phyloP scores from a whole-genome alignment of 2,888 invertebrate species.

The Drosophila sordidapex region DNA sequence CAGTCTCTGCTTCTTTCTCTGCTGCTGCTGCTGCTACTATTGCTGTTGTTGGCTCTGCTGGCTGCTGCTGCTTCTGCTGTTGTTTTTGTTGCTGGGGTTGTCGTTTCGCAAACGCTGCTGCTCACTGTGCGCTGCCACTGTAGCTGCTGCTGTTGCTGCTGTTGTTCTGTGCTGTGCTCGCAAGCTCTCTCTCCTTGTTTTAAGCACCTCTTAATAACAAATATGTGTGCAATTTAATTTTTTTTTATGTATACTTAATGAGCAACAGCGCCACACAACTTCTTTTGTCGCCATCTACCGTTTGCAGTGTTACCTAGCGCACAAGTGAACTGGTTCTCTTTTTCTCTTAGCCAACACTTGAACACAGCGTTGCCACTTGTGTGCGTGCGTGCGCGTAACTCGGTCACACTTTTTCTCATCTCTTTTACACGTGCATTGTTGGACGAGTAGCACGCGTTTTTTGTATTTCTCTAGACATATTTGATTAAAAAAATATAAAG shows the following conservation, averaged over 20 bases:
- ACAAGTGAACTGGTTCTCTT: slow-evolving; percentile 43
- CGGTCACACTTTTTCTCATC: slow-evolving; percentile 32
- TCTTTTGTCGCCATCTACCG: slow-evolving; percentile 60
- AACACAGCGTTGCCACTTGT: slow-evolving; percentile 27
- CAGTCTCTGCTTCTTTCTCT: slow-evolving; percentile 35
- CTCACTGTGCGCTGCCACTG: slow-evolving; percentile 46
- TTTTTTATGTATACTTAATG: slow-evolving; percentile 76
- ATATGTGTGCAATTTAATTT: slow-evolving; percentile 73
- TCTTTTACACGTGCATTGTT: slow-evolving; percentile 64
- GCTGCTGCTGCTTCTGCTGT: not conserved
- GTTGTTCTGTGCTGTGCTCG: slow-evolving; percentile 20
- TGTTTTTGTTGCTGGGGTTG: slow-evolving; percentile 25
- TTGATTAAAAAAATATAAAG: not conserved
- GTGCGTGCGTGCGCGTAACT: not conserved
- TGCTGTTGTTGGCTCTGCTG: slow-evolving; percentile 15
- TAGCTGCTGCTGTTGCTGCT: slow-evolving; percentile 23
- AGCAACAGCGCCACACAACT: slow-evolving; percentile 65
- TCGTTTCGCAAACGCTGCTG: slow-evolving; percentile 34
- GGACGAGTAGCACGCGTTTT: slow-evolving; percentile 47
- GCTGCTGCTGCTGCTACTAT: slow-evolving; percentile 28
- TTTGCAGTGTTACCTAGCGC: slow-evolving; percentile 47
- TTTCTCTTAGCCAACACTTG: not conserved
- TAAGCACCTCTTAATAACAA: slow-evolving; percentile 57
- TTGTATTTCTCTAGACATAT: slow-evolving; percentile 1
- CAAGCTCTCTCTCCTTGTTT: slow-evolving; percentile 53